A percentile compares a stretch with the other conserved stretches of the same genome.
These are phyloP conservation scores for Alethe castanea DNA, from an alignment of 2,113 vertebrate species.

Conservation along the genomic window DNA sequence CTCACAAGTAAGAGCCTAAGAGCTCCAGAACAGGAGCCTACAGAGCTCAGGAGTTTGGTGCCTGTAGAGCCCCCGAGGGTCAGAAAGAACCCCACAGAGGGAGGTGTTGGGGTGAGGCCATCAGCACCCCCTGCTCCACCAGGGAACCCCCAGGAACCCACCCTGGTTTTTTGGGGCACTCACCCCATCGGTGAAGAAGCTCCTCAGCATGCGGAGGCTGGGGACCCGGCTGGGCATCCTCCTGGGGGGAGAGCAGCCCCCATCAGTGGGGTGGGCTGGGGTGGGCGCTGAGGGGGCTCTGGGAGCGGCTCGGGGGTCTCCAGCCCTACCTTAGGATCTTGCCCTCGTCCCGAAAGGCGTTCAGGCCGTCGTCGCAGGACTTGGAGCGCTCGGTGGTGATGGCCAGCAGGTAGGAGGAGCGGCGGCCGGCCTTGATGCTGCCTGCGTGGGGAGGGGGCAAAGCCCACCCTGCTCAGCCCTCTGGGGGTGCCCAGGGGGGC, in stretches of 20 bases:
- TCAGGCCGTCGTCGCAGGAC: conserved; percentile 96
- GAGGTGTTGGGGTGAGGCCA: neutral
- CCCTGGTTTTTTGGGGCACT: neutral
- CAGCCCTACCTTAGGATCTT: conserved; percentile 73
- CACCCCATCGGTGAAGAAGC: conserved; percentile 95
- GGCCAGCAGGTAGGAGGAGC: conserved; percentile 97
- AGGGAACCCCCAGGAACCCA: no score
- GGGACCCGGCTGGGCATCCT: conserved; percentile 89
- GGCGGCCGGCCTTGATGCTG: conserved; percentile 91
- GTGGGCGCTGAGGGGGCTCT: fast-evolving
- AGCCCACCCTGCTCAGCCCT: neutral
- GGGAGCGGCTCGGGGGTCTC: neutral
- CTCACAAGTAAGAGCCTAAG: no score
- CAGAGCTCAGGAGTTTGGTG: no score
- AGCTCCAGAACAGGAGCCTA: no score
- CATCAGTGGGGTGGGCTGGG: neutral
- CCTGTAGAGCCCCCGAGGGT: no score
- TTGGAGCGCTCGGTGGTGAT: conserved; percentile 96
- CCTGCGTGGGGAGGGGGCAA: conserved; percentile 67
- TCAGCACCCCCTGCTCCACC: fast-evolving
- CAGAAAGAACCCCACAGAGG: no score
- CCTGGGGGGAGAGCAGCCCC: conserved; percentile 69
- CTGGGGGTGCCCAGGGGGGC: neutral
- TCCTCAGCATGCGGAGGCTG: conserved; percentile 83
- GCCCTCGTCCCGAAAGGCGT: conserved; percentile 89